Evolutionary conservation across 1,140 invertebrate species (phyloP), one percentile per base, ranked within the genome.

Genomic region (Drosophila asahinai): DNA sequence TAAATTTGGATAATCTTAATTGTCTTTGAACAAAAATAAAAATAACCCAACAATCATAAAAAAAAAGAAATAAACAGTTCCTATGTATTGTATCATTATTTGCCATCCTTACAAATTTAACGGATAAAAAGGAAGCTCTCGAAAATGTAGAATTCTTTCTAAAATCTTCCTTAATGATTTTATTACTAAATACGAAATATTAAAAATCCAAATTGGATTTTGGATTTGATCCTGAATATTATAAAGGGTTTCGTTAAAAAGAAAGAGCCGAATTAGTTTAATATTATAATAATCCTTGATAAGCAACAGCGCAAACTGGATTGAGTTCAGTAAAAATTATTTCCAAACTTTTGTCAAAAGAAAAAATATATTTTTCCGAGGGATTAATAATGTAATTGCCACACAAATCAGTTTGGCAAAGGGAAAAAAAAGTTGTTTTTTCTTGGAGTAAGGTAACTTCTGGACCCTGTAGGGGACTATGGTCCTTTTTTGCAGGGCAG

Each of bases 341-440:
- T 79, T 65, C 55, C 22, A 43, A 74, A 71, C 17, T 11, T 22
- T 36, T 78, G 48, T 62, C 55, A 74, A 47, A 61, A 38, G 42
- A 40, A 72, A 68, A 77, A 80, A 45, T 17, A 45, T 55, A 11
- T 73, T 72, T 57, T 57, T 66, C 25, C 65, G 72, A 79, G 63
- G 86, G 78, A 90, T 90, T 90, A 89, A 63, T 72, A 90, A 81
- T 90, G 86, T 89, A 89, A 90, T 84, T 90, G 66, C 70, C 67
- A 76, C 86, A 90, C 70, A 73, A 90, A 84, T 90, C 74, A 68
- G 30, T 22, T 73, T 70, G 55, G 51, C 52, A 52, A 75, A 30
- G n/a, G 79, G 59, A 74, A 81, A 52, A 73, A 73, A 73, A 52
- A 22, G 58, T 22, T 22, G 0, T 22, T 22, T 64, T 30, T 5